Evolutionary conservation across 2,797 vertebrate genomes (phyloP).

Genomic region (Halcyon leucocephala): DNA sequence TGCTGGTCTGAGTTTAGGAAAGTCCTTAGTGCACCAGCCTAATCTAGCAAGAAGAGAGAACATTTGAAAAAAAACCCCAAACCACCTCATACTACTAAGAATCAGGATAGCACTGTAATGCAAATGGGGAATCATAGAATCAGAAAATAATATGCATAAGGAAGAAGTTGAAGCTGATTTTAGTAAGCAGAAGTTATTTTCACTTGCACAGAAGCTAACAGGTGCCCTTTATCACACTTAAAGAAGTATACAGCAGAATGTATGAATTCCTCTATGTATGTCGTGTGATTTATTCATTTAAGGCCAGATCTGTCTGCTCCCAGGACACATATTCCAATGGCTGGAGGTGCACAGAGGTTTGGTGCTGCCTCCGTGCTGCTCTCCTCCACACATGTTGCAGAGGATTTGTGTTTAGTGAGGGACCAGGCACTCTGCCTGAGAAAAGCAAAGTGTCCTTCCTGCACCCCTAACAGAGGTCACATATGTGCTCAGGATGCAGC

Average conservation of each 20-base stretch:
- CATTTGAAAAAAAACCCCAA: neutral
- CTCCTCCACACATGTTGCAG: fast-evolving
- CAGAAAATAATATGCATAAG: neutral
- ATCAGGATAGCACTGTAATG: neutral
- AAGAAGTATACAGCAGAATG: neutral
- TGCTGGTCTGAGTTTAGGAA: neutral
- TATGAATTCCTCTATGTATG: neutral
- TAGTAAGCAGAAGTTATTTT: neutral
- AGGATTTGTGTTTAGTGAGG: neutral
- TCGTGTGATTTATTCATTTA: neutral
- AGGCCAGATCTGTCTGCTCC: neutral
- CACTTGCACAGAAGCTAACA: neutral
- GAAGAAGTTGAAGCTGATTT: neutral
- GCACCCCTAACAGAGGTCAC: fast-evolving
- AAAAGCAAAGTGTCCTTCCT: neutral
- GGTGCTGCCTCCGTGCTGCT: neutral
- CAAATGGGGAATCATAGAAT: neutral
- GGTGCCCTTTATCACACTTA: neutral
- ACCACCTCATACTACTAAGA: neutral
- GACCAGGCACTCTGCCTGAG: fast-evolving
- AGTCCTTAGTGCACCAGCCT: neutral
- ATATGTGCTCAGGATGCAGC: neutral
- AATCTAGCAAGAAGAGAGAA: neutral
- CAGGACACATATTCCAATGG: neutral
- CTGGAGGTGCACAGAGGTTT: neutral